Conservation (phyloP, 2,888 invertebrate genomes). For the Harpagoxenus sublaevis region DNA sequence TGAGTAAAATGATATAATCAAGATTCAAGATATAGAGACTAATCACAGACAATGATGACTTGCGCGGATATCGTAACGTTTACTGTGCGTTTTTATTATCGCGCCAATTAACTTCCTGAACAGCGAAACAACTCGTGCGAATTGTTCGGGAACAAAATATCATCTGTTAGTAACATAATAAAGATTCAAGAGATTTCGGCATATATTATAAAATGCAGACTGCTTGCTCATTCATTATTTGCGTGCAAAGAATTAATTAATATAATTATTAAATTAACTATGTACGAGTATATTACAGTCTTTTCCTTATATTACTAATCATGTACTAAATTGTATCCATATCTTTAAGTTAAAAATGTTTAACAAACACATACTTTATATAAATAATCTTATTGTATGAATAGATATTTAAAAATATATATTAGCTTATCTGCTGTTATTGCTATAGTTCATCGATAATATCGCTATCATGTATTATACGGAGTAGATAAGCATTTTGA, state of each 20-base stretch:
- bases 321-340: background rate
- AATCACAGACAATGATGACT: slow-evolving; percentile 50
- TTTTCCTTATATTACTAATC: background rate
- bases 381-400: background rate
- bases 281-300: too few species aligned
- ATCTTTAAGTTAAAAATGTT: background rate
- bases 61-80: background rate
- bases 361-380: background rate
- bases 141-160: background rate
- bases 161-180: slow-evolving; percentile 5
- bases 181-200: background rate
- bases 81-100: slow-evolving; percentile 35
- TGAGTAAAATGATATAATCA: background rate
- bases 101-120: slow-evolving; percentile 47
- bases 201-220: background rate
- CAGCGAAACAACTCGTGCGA: background rate
- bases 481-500: too few species aligned
- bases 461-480: background rate
- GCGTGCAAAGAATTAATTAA: background rate
- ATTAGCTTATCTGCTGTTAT: background rate
- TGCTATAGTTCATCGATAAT: background rate
- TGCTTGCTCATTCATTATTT: background rate
- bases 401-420: background rate
- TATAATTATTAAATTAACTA: too few species aligned
- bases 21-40: background rate